Conservation (phyloP, 2,113 vertebrate genomes). For the Cynopterus brachyotis region DNA sequence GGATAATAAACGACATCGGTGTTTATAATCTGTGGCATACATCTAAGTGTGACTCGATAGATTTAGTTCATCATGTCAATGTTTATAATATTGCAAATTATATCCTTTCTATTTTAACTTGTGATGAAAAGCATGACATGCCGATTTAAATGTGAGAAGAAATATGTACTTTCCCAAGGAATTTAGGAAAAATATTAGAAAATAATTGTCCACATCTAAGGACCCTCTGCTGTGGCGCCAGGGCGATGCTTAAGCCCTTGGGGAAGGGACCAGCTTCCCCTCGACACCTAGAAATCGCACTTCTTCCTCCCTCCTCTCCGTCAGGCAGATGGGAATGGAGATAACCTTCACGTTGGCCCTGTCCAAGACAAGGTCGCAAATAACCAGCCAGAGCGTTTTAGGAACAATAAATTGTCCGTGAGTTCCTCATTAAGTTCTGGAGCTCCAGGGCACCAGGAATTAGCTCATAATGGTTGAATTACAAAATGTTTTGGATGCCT, state of each 20-base stretch:
- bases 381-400: not conserved
- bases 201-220: not conserved
- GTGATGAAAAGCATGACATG: not conserved
- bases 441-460: not conserved
- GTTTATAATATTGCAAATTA: not conserved
- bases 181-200: not conserved
- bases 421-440: not conserved
- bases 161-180: not conserved
- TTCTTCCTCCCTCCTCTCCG: not conserved
- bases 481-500: no score
- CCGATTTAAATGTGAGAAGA: not conserved
- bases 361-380: not conserved
- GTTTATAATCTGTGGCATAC: not conserved
- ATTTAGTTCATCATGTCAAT: not conserved
- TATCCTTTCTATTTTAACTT: not conserved
- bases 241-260: fast-evolving
- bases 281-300: fast-evolving
- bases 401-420: not conserved
- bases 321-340: not conserved
- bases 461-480: not conserved
- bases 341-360: fast-evolving
- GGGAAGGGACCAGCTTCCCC: fast-evolving
- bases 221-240: not conserved
- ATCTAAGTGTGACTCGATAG: not conserved
- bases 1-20: not conserved